Base-by-base conservation (phyloP, 2,888 invertebrate species). In the Calameuta pallipes region DNA sequence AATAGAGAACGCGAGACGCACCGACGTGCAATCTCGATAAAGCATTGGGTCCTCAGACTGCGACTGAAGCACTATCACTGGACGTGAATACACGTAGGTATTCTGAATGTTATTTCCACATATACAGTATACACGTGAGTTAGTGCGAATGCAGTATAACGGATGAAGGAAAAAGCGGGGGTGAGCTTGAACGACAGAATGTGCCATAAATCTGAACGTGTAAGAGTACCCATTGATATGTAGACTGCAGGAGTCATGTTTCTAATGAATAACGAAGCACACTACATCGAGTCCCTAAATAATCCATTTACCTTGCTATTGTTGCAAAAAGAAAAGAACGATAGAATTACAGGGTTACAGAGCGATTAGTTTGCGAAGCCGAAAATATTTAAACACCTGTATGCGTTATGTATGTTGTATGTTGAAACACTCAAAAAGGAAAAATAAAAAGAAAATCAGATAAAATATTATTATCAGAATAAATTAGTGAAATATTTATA, bases 291-390 rank as follows among this genome's bases (percentile, higher is more conserved):
- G 77, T 83, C 78, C 80, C 82, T 80, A 81, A 83, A 83, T 82
- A 83, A 83, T 83, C 83, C 82, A 81, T 83, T 83, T 83, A 83
- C 78, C 79, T 78, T 75, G 81, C 80, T 80, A 82, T 78, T 83
- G 78, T 79, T 83, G 79, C 81, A 80, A 75, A 71, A 41, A 30
- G 3, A 56, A 23, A 15, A 9, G 2, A 56, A 56, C 23, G 23
- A 56, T 56, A 9, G 2, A 23, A 56, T 56, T 15, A 56, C 1
- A 15, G 23, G 23, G 23, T 15, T 56, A 23, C 9, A 23, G 23
- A 23, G 9, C 1, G 23, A 23, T 56, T 23, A 9, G 56, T 23
- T 56, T 23, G 23, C 9, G 23, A 23, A 9, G 23, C 2, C 9
- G 23, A 9, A 23, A 56, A 23, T 56, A 9, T 56, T 1, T 56